phyloP scores from a whole-genome alignment of 2,888 invertebrate species.

The Tanypteryx hageni region DNA sequence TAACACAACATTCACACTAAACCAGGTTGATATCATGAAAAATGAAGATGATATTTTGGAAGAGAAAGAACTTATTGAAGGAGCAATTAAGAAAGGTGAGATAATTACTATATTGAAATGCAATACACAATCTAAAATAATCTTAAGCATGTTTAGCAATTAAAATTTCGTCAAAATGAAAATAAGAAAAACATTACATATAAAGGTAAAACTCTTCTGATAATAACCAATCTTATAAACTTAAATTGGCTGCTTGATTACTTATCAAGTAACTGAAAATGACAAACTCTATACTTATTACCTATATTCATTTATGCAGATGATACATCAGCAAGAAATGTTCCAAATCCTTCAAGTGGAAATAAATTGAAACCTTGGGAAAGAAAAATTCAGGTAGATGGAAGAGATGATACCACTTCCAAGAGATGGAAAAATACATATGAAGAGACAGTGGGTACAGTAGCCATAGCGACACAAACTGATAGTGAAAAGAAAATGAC shows the following conservation, averaged over 20 bases:
- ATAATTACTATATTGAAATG: not conserved
- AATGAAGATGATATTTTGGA: not conserved
- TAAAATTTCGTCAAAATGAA: not conserved
- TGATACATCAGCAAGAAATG: no score
- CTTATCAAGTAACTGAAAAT: not conserved
- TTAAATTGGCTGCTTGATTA: not conserved
- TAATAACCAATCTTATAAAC: no score
- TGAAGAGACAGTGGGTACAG: no score
- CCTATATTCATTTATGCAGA: not conserved
- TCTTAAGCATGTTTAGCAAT: not conserved
- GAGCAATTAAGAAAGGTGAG: not conserved
- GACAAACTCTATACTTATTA: not conserved
- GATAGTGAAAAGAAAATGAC: not conserved
- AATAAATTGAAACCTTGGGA: no score
- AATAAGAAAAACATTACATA: not conserved
- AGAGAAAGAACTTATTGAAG: not conserved
- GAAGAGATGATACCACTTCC: not conserved
- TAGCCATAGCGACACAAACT: not conserved
- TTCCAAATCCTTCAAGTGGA: no score
- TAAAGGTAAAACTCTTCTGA: no score
- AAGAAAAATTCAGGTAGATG: not conserved
- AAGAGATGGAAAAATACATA: not conserved
- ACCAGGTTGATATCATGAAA: not conserved
- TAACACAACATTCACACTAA: not conserved
- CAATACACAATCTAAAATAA: not conserved